These are phyloP conservation scores for Manis pentadactyla DNA, from an alignment of 2,797 vertebrate species.

Conservation along the genomic window DNA sequence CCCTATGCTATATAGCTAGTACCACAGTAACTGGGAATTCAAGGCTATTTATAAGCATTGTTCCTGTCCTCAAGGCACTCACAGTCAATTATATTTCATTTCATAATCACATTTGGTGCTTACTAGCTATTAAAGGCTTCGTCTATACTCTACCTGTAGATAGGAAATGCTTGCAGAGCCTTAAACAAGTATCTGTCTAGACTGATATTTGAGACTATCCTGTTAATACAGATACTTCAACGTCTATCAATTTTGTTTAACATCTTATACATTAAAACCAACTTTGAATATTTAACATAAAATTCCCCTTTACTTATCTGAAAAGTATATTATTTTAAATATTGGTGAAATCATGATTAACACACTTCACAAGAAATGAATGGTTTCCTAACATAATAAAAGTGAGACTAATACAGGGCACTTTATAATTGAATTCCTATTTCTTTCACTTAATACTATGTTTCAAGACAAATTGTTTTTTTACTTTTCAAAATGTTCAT, in stretches of 20 bases:
- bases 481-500: not conserved
- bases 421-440: not conserved
- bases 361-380: not conserved
- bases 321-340: conserved; percentile 42
- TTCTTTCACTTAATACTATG: not conserved
- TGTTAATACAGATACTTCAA: not conserved
- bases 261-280: not conserved
- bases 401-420: not conserved
- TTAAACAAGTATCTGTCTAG: not conserved
- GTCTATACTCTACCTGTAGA: not conserved
- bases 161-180: not conserved
- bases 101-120: conserved; percentile 39
- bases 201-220: not conserved
- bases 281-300: conserved; percentile 25
- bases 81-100: conserved; percentile 58
- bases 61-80: conserved; percentile 65
- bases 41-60: conserved; percentile 13
- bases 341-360: not conserved
- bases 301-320: not conserved
- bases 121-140: not conserved
- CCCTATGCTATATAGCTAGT: not conserved
- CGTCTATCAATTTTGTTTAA: conserved; percentile 3
- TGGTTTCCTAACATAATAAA: conserved; percentile 21
- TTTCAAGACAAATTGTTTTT: not conserved
- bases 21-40: not conserved